Evolutionary conservation across 2,797 vertebrate genomes (phyloP).

Genomic region (Sebastes wilsoni): DNA sequence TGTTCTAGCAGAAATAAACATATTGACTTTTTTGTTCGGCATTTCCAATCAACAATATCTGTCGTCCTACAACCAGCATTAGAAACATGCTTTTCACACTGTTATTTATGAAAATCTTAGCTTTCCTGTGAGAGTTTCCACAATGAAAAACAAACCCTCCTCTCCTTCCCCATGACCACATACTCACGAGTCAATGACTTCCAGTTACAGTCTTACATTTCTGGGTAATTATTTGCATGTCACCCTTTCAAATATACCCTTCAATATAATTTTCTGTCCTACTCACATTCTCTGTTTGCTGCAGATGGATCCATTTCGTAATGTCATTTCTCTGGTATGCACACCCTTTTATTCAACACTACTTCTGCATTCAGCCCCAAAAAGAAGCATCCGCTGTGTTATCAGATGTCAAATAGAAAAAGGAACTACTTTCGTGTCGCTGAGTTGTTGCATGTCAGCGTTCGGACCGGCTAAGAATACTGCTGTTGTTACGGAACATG

Average conservation of each 20-base stretch:
- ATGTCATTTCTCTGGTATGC: conserved; percentile 8
- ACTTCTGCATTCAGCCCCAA: conserved; percentile 69
- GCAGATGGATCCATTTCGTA: neutral
- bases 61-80: neutral
- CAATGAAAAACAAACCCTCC: neutral
- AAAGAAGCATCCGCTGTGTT: neutral
- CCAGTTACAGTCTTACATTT: conserved; percentile 12
- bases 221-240: neutral
- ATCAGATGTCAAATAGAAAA: conserved; percentile 27
- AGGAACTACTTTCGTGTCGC: conserved; percentile 46
- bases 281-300: conserved; percentile 25
- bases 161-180: neutral
- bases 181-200: neutral
- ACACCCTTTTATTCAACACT: conserved; percentile 15
- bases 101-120: neutral
- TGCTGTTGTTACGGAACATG: neutral
- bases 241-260: neutral
- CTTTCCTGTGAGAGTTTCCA: neutral
- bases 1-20: neutral
- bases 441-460: neutral
- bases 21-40: neutral
- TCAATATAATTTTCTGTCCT: neutral
- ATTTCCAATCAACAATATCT: neutral
- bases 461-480: neutral
- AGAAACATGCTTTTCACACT: neutral